Percentiles rank a stretch among this genome's conserved stretches.
Conservation (phyloP, 2,797 vertebrate species). For the Hippopotamyrus pictus region DNA sequence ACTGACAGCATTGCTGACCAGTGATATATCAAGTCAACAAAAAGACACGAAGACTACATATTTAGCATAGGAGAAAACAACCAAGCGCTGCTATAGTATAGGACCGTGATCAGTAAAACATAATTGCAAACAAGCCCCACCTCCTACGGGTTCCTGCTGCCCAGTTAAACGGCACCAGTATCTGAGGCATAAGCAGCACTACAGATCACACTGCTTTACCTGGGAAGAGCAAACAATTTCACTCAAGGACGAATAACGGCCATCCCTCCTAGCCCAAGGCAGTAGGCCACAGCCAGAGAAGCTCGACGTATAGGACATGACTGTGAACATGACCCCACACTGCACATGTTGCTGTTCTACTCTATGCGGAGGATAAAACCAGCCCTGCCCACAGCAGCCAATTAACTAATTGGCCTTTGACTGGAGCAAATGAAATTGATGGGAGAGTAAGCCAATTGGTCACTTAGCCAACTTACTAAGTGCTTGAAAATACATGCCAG, state of each 20-base stretch:
- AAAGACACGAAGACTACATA: neutral
- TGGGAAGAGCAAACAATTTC: slow-evolving; percentile 20
- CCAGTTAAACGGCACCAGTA: neutral
- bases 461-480: slow-evolving; percentile 23
- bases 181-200: neutral
- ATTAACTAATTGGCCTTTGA: slow-evolving; percentile 34
- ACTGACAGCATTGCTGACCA: neutral
- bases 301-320: slow-evolving; percentile 42
- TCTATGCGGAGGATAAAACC: neutral
- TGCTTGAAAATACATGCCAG: slow-evolving; percentile 9
- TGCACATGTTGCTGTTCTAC: neutral
- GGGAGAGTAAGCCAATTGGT: slow-evolving; percentile 9
- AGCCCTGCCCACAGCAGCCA: slow-evolving; percentile 10
- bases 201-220: slow-evolving; percentile 26
- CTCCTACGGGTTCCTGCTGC: neutral
- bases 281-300: slow-evolving; percentile 43
- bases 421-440: neutral
- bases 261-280: slow-evolving; percentile 40
- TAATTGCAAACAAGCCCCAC: neutral
- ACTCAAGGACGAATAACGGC: slow-evolving; percentile 13
- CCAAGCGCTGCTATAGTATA: neutral
- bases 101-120: neutral
- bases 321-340: neutral
- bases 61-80: neutral
- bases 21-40: neutral